phyloP scores from a whole-genome alignment of 2,888 invertebrate genomes.

The Ormyrus labotus region DNA sequence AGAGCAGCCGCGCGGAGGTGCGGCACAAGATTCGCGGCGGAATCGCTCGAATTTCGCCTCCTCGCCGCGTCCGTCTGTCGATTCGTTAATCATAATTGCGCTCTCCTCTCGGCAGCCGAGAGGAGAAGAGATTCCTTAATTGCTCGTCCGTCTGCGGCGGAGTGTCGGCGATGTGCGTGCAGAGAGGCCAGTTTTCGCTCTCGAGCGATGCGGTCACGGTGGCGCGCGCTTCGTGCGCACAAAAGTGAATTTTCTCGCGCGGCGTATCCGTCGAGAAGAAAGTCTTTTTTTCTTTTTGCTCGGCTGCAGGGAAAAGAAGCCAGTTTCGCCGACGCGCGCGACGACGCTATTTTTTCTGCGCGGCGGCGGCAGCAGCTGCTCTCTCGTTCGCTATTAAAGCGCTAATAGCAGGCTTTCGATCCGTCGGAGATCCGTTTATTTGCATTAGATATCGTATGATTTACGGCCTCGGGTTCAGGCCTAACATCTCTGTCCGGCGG shows the following conservation, averaged over 20 bases:
- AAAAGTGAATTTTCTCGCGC: slow-evolving; percentile 10
- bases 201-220: slow-evolving; percentile 16
- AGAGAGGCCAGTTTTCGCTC: slow-evolving; percentile 33
- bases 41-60: neutral
- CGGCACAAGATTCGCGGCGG: neutral
- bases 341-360: too few relatives aligned
- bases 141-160: slow-evolving; percentile 63
- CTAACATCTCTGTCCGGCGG: too few relatives aligned
- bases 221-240: neutral
- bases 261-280: too few relatives aligned
- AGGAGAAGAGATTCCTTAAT: slow-evolving; percentile 74
- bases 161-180: neutral
- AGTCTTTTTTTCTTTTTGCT: too few relatives aligned
- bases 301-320: too few relatives aligned
- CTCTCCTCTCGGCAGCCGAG: slow-evolving; percentile 64
- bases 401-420: too few relatives aligned
- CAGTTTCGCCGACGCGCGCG: too few relatives aligned
- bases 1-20: neutral
- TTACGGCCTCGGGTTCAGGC: too few relatives aligned
- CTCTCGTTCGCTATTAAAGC: too few relatives aligned
- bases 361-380: too few relatives aligned
- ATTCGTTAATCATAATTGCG: slow-evolving; percentile 74
- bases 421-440: too few relatives aligned
- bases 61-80: slow-evolving; percentile 61
- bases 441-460: too few relatives aligned